Evolutionary conservation across 2,113 vertebrate genomes (phyloP).

Genomic region (Eupsittula cactorum): DNA sequence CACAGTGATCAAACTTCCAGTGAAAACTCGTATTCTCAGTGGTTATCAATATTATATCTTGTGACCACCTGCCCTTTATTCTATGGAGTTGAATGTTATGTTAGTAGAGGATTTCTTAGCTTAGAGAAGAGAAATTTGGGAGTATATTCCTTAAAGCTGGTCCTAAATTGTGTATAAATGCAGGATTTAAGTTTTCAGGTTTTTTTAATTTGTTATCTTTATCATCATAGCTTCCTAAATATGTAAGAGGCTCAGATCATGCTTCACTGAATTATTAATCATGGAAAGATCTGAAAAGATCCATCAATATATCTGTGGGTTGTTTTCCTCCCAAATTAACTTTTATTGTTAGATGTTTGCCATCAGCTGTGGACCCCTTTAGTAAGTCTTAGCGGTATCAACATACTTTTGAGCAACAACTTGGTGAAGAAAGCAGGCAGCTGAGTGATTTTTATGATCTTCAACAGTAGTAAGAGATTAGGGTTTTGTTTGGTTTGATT

Average conservation of each 20-base stretch:
- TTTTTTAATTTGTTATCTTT: background rate
- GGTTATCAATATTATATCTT: background rate
- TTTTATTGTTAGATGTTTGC: background rate
- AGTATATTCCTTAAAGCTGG: background rate
- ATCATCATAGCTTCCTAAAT: background rate
- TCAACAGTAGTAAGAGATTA: background rate
- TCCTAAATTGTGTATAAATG: background rate
- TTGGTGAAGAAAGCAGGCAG: background rate
- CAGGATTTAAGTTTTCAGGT: background rate
- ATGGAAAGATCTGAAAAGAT: background rate
- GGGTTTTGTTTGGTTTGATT: background rate
- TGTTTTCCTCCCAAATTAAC: background rate
- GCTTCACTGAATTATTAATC: slow-evolving; percentile 9
- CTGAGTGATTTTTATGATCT: background rate
- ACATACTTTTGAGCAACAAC: background rate
- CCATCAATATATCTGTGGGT: background rate
- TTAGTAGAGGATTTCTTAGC: background rate
- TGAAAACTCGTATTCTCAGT: background rate
- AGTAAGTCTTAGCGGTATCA: background rate
- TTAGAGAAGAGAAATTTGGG: background rate
- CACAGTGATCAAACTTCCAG: background rate
- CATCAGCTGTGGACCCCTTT: background rate
- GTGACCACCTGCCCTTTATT: background rate
- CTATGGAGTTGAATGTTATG: background rate
- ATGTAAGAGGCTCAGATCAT: background rate